Base-by-base conservation (phyloP, 2,113 vertebrate genomes). In the Calidris pygmaea region DNA sequence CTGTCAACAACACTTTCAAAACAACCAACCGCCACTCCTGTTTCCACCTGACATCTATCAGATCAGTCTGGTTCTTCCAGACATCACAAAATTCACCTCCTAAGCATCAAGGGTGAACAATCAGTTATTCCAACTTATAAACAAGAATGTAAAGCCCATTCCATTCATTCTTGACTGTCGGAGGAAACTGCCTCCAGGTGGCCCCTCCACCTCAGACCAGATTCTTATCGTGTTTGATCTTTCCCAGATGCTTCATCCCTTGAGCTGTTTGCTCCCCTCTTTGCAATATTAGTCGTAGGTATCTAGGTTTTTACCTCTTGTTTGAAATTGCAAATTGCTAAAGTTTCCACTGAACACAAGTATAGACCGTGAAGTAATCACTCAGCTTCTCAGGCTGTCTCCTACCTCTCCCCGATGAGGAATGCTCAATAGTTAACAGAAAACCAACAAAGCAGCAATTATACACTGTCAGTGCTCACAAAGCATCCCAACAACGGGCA, bases 281-380 rank as follows among this genome's bases (percentile, higher is more conserved):
- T 87, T 68, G 71, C 68, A 93, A 66, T 39, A 95, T 72, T 93
- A 62, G 92, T 95, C 41, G 67, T 71, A 48, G 0, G 30, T 52
- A 70, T 87, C 73, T 90, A 93, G 58, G 71, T 58, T 86, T 93
- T 84, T 77, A 48, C 6, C 17, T 41, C 55, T 78, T 77, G 43
- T 79, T 90, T 94, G 67, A 74, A 94, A 74, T 34, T 89, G 68
- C 68, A 97, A 92, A 79, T 45, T 85, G 87, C 47, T 82, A 11
- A 77, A 76, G 48, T 86, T 85, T 87, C 59, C 56, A 74, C 9
- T 68, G 52, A 87, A 63, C 55, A 39, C 85, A 88, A 79, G 66
- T 32, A 60, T 0, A 77, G 71, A 85, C n/a, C 23, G 55, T 19
- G 66, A 95, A 87, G 50, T 29, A 88, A 83, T 55, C 63, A 48